Evolutionary conservation across 2,113 vertebrate species (phyloP).

Genomic region (Ophthalmolycus amberensis): DNA sequence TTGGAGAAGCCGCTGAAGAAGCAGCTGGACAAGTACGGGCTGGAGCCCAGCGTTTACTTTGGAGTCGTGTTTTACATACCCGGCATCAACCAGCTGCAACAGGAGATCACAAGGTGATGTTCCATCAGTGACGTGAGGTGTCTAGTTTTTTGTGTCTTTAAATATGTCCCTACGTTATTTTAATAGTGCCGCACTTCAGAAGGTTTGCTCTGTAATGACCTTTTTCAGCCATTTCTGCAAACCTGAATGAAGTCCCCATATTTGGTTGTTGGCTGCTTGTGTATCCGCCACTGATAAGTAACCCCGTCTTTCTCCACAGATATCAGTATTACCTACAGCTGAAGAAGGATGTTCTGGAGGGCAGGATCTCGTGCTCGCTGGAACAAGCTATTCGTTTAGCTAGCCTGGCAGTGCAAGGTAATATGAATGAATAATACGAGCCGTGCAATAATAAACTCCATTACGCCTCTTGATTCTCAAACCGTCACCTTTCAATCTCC

Average conservation of each 20-base stretch:
- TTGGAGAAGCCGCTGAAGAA: slow-evolving; percentile 98
- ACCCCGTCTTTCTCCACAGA: slow-evolving; percentile 76
- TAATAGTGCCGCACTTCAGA: background rate
- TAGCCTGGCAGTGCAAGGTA: slow-evolving; percentile 97
- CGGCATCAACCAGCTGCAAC: slow-evolving; percentile 91
- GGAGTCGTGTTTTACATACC: slow-evolving; percentile 97
- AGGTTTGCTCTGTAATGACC: background rate
- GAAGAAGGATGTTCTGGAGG: slow-evolving; percentile 97
- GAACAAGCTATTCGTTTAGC: slow-evolving; percentile 96
- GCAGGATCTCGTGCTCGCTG: slow-evolving; percentile 92
- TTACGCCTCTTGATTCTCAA: background rate
- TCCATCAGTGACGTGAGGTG: background rate
- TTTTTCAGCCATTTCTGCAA: background rate
- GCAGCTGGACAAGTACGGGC: slow-evolving; percentile 95
- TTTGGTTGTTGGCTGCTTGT: background rate
- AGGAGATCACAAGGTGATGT: slow-evolving; percentile 95
- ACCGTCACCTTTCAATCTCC: background rate
- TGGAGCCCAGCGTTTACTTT: slow-evolving; percentile 97
- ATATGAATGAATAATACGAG: slow-evolving; percentile 24
- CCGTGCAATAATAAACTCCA: background rate
- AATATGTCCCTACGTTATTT: background rate
- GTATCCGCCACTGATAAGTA: background rate
- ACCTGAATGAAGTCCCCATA: background rate
- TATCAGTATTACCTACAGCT: slow-evolving; percentile 99
- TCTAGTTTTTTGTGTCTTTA: background rate